Conservation (phyloP, 2,113 vertebrate species). For the Hemichromis elongatus region DNA sequence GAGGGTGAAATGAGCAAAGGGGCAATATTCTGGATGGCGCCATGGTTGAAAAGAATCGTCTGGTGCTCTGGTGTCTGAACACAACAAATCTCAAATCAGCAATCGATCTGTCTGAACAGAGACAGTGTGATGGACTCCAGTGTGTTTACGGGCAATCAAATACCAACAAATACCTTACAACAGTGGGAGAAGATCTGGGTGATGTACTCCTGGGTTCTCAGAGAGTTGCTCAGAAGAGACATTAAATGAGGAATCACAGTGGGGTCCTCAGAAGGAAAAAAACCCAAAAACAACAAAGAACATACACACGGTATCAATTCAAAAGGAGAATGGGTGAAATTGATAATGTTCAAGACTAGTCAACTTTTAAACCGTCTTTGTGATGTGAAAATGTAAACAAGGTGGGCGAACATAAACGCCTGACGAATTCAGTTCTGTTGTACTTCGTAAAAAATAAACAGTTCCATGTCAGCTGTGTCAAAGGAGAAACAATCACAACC, state of each 20-base stretch:
- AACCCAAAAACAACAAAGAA: neutral
- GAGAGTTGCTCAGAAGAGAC: constrained; percentile 90
- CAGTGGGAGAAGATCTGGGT: constrained; percentile 99
- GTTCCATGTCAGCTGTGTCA: neutral
- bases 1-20: constrained; percentile 89
- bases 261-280: constrained; percentile 75
- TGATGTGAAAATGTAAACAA: neutral
- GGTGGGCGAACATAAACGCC: neutral
- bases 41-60: constrained; percentile 93
- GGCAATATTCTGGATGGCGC: constrained; percentile 94
- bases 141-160: neutral
- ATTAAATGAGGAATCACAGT: constrained; percentile 97
- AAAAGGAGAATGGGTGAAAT: neutral
- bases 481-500: neutral
- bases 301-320: neutral
- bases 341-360: neutral
- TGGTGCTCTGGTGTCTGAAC: constrained; percentile 94
- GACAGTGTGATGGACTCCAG: neutral
- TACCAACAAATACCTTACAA: constrained; percentile 89
- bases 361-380: neutral
- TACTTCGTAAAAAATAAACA: neutral
- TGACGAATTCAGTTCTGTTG: neutral
- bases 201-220: constrained; percentile 95
- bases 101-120: neutral
- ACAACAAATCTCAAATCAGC: neutral